Conservation (phyloP, 2,113 vertebrate species). For the Hassar affinis region DNA sequence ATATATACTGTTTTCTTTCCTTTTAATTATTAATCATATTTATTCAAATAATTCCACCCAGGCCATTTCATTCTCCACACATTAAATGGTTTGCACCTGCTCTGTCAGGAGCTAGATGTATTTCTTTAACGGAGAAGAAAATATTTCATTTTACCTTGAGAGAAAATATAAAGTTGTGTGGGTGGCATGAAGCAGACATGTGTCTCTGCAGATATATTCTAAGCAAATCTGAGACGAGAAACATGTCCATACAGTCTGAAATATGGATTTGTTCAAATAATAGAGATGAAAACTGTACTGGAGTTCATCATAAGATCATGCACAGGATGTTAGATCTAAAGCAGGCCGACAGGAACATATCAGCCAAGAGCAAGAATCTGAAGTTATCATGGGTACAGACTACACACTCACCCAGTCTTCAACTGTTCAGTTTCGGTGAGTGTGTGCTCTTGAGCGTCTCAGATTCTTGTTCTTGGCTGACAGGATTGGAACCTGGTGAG, state of each 20-base stretch:
- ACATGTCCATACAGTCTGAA: not conserved
- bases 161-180: conserved; percentile 17
- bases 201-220: conserved; percentile 10
- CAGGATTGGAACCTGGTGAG: no score
- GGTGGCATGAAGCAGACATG: not conserved
- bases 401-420: no score
- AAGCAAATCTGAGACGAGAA: not conserved
- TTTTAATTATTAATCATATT: no score
- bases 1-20: no score
- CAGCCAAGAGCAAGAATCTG: no score
- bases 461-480: no score
- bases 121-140: no score
- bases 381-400: no score
- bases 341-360: not conserved
- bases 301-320: not conserved
- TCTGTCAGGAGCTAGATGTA: not conserved
- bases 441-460: no score
- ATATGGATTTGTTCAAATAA: not conserved
- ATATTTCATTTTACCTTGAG: conserved; percentile 1
- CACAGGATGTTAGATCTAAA: not conserved
- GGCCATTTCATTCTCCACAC: not conserved
- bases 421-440: no score
- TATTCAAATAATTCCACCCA: no score
- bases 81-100: not conserved
- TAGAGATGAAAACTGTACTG: not conserved